phyloP scores from a whole-genome alignment of 2,113 vertebrate genomes.

The Actinemys pallida region DNA sequence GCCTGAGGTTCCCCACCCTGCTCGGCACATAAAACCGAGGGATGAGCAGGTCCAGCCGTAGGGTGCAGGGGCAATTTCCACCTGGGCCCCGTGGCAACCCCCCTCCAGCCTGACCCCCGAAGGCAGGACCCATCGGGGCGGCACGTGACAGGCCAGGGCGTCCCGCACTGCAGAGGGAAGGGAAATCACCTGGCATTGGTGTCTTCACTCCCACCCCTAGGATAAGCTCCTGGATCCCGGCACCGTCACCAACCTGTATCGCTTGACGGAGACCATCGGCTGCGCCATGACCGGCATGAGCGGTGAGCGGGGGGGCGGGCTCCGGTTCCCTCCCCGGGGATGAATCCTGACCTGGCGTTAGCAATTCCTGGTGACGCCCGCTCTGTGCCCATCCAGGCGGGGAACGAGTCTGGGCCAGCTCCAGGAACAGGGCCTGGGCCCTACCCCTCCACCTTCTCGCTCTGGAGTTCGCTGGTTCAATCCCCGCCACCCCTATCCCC shows the following conservation, averaged over 20 bases:
- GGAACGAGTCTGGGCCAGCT: not conserved
- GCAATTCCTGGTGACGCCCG: not conserved
- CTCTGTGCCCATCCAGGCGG: not conserved
- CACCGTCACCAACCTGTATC: constrained; percentile 83
- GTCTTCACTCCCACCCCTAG: constrained; percentile 43
- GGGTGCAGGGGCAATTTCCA: too few species aligned
- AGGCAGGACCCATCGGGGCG: too few species aligned
- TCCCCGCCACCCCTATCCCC: too few species aligned
- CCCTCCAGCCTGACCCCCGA: too few species aligned
- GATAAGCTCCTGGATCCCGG: constrained; percentile 83
- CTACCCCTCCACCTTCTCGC: too few species aligned
- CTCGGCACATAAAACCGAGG: too few species aligned
- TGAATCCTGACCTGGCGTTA: not conserved
- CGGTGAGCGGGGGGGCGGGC: constrained; percentile 50
- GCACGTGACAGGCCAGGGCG: too few species aligned
- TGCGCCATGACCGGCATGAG: constrained; percentile 85
- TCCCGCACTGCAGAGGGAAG: not conserved
- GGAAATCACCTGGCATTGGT: not conserved
- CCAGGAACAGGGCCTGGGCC: not conserved
- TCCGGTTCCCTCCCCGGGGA: not conserved
- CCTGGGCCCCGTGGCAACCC: too few species aligned
- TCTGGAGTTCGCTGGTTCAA: too few species aligned
- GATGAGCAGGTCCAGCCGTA: too few species aligned
- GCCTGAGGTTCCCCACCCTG: too few species aligned
- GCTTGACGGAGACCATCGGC: constrained; percentile 80